Evolutionary conservation across 2,888 invertebrate species (phyloP), one percentile per base, ranked within the genome.

Genomic region (Tetramorium bicarinatum): DNA sequence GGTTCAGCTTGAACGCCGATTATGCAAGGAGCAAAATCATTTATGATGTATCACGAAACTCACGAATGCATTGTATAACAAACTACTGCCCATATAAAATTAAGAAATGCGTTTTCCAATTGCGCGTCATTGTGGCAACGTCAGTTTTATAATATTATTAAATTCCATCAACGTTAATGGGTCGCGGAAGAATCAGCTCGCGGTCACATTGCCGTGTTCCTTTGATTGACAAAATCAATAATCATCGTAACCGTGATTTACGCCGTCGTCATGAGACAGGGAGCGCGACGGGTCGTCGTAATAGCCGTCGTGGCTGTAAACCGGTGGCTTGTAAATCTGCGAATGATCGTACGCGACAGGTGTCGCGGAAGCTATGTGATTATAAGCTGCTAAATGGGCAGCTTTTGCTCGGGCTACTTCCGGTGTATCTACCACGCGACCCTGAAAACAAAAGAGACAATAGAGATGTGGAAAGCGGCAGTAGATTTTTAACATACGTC

Each of bases 381-480:
- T 72, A 76, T 86, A 69, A 18, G 84, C 84, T 34, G 86, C 86
- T 56, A 89, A 76, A 64, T 88, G 89, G 21, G 87, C 89, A 25
- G 88, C 87, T 66, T 76, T 90, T 15, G 89, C 88, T 54, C 86
- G 85, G 34, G 88, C 88, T n/a, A 90, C 89, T 84, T 90, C 90
- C 61, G 88, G 87, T 25, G 90, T 90, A 59, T 90, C 89, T 44
- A 88, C n/a, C 8, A 90, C 90, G 59, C 85, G 84, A 67, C 88
- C 86, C 86, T 86, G 52, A 41, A 83, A 64, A 21, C 15, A 4
- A 61, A 49, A 13, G 29, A 13, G 18, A 61, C 8, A 4, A 13
- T 44, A 18, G 56, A 41, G 25, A 75, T 29, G 34, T 7, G 9
- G 18, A 67, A 29, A 49, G 44, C 1, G 18, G 1, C 1, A 9